Base-by-base conservation (phyloP, 2,888 invertebrate species). In the Azorinus chamasolen region DNA sequence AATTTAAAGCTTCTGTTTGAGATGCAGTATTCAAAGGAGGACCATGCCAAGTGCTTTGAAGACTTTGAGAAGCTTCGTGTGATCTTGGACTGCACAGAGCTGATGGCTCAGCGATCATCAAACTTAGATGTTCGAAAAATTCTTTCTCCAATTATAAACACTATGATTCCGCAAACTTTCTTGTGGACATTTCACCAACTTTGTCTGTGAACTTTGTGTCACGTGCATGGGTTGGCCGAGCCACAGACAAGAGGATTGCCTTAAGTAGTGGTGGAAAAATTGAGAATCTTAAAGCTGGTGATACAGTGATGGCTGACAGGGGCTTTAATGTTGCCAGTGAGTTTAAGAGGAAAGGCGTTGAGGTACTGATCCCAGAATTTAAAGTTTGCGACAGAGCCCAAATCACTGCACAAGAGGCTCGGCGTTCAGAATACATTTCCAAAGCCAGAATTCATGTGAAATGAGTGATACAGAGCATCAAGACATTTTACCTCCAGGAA, bases 181-280 rank as follows among this genome's bases (percentile, higher is more conserved):
- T 65, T 8, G 69, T 79, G 20, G 74, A 70, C 6, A 14, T 79
- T 3, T 74, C 70, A n/a, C 70, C 79, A 53, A 74, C 57, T 57
- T 48, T 79, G 10, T 61, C 73, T 20, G 74, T 74, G 20, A 74
- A 69, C 20, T 74, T 48, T 74, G 79, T 78, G 1, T 73, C 73
- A 1, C 57, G 51, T 14, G 69, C 64, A 14, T 73, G 64, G 65
- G 79, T 74, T 45, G 71, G 79, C 12, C 32, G 71, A 39, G 63
- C 79, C 8, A 55, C 79, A 14, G 79, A 76, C 48, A 75, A 76
- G 16, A 53, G 68, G 18, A 79, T 79, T 20, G 64, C 76, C 20
- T 18, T 75, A 2, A 46, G 53, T 3, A 71, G 69, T 55, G 50
- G 64, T 20, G 25, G 20, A n/a, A 39, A 76, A 8, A 43, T 79